Conservation (phyloP, 2,888 invertebrate species). For the Bellardia pandia region DNA sequence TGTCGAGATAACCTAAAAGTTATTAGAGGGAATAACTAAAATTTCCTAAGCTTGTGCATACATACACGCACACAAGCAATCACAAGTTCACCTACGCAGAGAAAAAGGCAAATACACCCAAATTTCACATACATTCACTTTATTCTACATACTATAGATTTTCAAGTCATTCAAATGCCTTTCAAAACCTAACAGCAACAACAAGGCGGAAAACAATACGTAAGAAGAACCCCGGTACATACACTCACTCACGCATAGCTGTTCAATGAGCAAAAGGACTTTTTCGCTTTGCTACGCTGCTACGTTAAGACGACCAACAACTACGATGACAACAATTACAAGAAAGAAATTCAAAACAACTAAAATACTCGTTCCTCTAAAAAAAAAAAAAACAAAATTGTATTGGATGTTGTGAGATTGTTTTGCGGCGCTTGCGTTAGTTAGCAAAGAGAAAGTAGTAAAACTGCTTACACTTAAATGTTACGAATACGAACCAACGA, state of each 20-base stretch:
- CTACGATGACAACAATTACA: constrained; percentile 40
- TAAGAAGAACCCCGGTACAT: constrained; percentile 31
- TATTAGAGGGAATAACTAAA: constrained; percentile 27
- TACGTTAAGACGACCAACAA: constrained; percentile 15
- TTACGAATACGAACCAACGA: constrained; percentile 40
- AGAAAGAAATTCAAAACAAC: constrained; percentile 53
- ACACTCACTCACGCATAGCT: background rate
- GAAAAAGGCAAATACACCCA: constrained; percentile 35
- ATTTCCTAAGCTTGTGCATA: constrained; percentile 29
- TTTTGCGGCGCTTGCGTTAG: constrained; percentile 71
- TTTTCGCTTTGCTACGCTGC: constrained; percentile 34
- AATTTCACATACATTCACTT: constrained; percentile 50
- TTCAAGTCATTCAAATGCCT: constrained; percentile 72
- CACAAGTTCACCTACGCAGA: constrained; percentile 59
- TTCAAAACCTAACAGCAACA: constrained; percentile 67
- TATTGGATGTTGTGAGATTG: constrained; percentile 46
- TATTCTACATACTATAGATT: constrained; percentile 32
- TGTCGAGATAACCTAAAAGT: background rate
- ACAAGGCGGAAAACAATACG: constrained; percentile 43
- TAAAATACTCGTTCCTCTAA: constrained; percentile 45
- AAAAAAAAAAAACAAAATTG: constrained; percentile 2
- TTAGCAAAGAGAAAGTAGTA: constrained; percentile 73
- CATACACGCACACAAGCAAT: background rate
- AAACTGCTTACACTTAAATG: constrained; percentile 68
- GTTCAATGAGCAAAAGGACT: constrained; percentile 61